Evolutionary conservation across 2,888 invertebrate genomes (phyloP).

Genomic region (Calameuta idolon): DNA sequence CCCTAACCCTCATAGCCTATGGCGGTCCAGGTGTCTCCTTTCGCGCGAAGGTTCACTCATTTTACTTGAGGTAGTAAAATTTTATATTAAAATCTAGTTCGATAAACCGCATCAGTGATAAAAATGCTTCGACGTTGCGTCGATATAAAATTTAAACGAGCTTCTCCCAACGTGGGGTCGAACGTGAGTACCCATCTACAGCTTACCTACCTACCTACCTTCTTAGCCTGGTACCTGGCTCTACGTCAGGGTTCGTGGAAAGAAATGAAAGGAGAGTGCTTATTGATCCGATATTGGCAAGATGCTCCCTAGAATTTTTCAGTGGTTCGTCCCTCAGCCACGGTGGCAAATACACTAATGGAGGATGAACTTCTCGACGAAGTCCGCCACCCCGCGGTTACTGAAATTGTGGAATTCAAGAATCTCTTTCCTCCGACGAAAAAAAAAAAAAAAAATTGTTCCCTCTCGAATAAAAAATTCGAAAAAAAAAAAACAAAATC

Average conservation of each 20-base stretch:
- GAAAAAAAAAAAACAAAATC: too few relatives aligned
- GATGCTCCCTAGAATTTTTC: constrained; percentile 12
- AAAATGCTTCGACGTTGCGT: constrained; percentile 39
- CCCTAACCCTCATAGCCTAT: background rate
- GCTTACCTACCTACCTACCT: background rate
- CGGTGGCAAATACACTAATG: background rate
- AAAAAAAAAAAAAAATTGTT: background rate
- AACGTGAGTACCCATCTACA: background rate
- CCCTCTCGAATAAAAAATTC: too few relatives aligned
- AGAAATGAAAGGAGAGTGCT: background rate
- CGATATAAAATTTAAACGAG: constrained; percentile 37
- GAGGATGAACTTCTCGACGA: background rate
- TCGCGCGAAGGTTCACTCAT: constrained; percentile 24
- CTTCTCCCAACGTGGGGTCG: constrained; percentile 15
- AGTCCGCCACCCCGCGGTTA: background rate
- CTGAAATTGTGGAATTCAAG: background rate
- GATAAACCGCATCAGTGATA: constrained; percentile 36
- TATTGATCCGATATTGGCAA: constrained; percentile 23
- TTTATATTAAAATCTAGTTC: constrained; percentile 36
- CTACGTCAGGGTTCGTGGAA: background rate
- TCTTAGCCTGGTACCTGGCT: background rate
- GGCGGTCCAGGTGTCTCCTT: background rate
- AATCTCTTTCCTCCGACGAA: background rate
- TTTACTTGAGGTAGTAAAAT: constrained; percentile 27
- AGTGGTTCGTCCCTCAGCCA: background rate